Evolutionary conservation across 2,888 invertebrate species (phyloP), one percentile per base, ranked within the genome.

Genomic region (Dilophus febrilis): DNA sequence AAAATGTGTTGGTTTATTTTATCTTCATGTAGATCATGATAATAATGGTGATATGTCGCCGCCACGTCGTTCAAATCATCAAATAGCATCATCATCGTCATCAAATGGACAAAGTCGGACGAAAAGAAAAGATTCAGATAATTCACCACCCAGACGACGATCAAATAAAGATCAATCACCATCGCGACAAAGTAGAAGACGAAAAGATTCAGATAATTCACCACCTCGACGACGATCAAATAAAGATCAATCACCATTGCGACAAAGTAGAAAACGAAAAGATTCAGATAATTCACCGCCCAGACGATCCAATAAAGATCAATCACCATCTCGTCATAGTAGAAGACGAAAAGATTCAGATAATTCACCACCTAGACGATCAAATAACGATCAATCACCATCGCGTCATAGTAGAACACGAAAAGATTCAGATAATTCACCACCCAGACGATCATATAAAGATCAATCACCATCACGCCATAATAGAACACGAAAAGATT

Each of bases 201-300:
- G 44, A 40, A 45, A 49, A 40, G 50, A 57, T 48, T 48, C 50
- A 12, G 55, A 56, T 50, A 47, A 42, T n/a, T 55, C 55, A 29
- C 57, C 56, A 18, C 53, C 52, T 17, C 45, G 54, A 40, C 43
- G 40, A 27, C 28, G 28, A 41, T 41, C 37, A 18, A 27, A 33
- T 30, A 32, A 13, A 12, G 52, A 52, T 45, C 53, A 53, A 2
- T 59, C 59, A 8, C 60, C 60, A 2, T 54, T 57, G 4, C 53
- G 59, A 42, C 53, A 45, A 38, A 14, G 18, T 17, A 37, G 26
- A 37, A 11, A 11, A 38, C 34, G 32, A 26, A n/a, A 27, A n/a
- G 40, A 34, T 40, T 32, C 30, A 22, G 34, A 37, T 34, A 13
- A 7, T 2, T 35, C 37, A 27, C 32, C 22, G 30, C 16, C 17